These are phyloP conservation scores for Parotocinclus haroldoi DNA, from an alignment of 2,797 vertebrate species.

Conservation along the genomic window DNA sequence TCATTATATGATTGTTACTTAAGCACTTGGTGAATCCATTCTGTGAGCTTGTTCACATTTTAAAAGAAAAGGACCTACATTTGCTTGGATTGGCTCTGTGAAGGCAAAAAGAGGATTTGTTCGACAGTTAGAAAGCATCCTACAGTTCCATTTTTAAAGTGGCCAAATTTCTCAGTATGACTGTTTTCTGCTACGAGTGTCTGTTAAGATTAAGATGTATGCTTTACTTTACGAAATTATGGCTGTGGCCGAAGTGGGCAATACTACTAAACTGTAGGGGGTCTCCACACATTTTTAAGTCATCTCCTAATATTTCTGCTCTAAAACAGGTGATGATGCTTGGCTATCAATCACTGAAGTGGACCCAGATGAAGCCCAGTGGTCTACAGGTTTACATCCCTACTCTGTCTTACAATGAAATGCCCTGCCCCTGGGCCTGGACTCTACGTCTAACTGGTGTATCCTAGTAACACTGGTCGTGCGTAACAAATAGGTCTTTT, in stretches of 20 bases:
- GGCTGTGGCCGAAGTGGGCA: background rate
- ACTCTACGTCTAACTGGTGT: slow-evolving; percentile 73
- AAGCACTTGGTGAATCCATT: background rate
- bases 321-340: slow-evolving; percentile 77
- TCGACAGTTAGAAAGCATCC: background rate
- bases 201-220: background rate
- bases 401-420: slow-evolving; percentile 62
- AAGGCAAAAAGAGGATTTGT: background rate
- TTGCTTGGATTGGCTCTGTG: background rate
- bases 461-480: slow-evolving; percentile 51
- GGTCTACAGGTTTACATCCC: slow-evolving; percentile 79
- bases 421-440: slow-evolving; percentile 88
- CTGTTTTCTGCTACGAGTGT: no score
- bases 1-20: background rate
- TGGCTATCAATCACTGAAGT: slow-evolving; percentile 76
- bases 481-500: background rate
- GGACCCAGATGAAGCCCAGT: slow-evolving; percentile 66
- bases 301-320: no score
- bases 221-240: background rate
- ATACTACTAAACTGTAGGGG: background rate
- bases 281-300: background rate
- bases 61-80: background rate
- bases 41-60: background rate
- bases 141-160: background rate
- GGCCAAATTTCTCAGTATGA: background rate